Evolutionary conservation across 1,140 invertebrate species (phyloP), one percentile per base, ranked within the genome.

Genomic region (Schmidtea mediterranea): DNA sequence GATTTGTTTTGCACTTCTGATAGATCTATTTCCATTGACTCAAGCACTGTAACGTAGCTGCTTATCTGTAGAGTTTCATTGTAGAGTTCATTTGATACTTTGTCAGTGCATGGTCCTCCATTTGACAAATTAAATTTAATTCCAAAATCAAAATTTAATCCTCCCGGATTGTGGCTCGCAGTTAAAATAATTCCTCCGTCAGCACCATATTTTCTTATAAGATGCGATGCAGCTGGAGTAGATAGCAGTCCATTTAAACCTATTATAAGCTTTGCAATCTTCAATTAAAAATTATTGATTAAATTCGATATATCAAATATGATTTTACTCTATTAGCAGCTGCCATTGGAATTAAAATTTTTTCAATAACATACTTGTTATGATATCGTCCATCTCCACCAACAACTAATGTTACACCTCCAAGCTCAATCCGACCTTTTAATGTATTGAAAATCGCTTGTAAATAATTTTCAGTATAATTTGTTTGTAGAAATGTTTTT

Each of bases 381-480:
- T 80, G 82, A 68, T 76, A 97, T 48, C 92, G 71, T 1, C 92
- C 92, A 70, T 98, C 92, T 18, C 92, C 92, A 21, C 92, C 92
- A 8, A 95, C 78, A 48, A 92, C 78, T 0, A 98, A 63, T 0
- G 76, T 79, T 38, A 73, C 79, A 21, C 49, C 49, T 2, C 62
- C 39, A 32, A 32, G 26, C 10, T 32, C 26, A 32, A 32, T 32
- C 10, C 26, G 26, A 32, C 26, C 69, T 18, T 75, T 79, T 9
- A 55, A 66, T 1, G 69, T 67, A 55, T 77, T 72, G 26, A 97
- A 63, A 62, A 82, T 87, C 52, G 77, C 76, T 62, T 97, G 86
- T 24, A 97, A 72, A 67, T 97, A 98, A 69, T 95, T 95, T 69
- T 95, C 87, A 0, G 86, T 92, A 64, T 98, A 97, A 62, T 90